Evolutionary conservation across 2,113 vertebrate species (phyloP).

Genomic region (Actenoides lindsayi): DNA sequence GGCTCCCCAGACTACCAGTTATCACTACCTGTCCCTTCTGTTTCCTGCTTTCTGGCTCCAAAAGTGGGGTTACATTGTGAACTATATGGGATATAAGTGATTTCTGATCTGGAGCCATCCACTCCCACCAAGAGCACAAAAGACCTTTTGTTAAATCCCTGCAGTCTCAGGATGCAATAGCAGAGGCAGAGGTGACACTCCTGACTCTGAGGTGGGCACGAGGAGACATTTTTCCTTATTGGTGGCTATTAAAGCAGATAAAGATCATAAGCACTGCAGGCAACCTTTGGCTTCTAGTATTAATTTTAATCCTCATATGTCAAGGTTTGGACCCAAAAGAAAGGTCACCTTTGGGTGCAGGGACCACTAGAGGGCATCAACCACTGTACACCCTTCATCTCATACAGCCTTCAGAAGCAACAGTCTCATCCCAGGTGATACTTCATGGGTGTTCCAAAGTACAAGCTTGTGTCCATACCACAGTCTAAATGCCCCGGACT

Average conservation of each 20-base stretch:
- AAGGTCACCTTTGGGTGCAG: rapidly evolving
- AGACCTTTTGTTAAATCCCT: background rate
- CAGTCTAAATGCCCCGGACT: background rate
- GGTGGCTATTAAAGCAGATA: background rate
- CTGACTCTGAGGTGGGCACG: background rate
- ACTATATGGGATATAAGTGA: background rate
- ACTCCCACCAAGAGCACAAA: background rate
- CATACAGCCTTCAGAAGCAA: background rate
- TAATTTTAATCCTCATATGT: background rate
- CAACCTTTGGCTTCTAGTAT: background rate
- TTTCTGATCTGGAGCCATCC: background rate
- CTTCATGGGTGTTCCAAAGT: background rate
- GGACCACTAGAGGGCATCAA: conserved; percentile 24
- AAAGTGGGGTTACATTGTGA: background rate
- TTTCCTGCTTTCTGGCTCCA: background rate
- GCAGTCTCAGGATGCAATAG: rapidly evolving
- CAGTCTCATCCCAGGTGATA: background rate
- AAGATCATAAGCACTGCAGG: background rate
- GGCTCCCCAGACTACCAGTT: background rate
- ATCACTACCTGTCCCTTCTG: background rate
- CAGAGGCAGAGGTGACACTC: background rate
- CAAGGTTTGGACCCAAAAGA: background rate
- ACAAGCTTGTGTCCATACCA: too few species aligned
- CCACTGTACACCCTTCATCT: background rate
- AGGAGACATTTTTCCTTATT: background rate